These are phyloP conservation scores for Chrysolophus pictus DNA, from an alignment of 2,797 vertebrate species.

Conservation along the genomic window DNA sequence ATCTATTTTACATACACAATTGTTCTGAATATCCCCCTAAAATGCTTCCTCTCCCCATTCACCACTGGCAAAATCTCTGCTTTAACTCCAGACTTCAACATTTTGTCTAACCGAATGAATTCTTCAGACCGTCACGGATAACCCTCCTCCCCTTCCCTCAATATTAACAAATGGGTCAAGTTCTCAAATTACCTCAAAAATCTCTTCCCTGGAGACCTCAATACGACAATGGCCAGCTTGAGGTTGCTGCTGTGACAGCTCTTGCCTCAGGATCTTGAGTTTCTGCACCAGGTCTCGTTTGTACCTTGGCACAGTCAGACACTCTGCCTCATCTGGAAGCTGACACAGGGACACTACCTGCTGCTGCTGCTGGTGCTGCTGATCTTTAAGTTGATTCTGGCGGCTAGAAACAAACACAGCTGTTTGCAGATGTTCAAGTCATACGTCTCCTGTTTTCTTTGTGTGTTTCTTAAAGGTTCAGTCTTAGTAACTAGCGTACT, in stretches of 20 bases:
- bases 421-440: not conserved
- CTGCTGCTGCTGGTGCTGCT: conserved; percentile 82
- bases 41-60: not conserved
- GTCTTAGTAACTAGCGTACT: not conserved
- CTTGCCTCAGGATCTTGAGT: conserved; percentile 94
- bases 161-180: not conserved
- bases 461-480: not conserved
- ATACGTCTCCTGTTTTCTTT: not conserved
- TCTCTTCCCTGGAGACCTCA: conserved; percentile 97
- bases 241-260: conserved; percentile 96
- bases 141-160: not conserved
- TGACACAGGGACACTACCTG: conserved; percentile 87
- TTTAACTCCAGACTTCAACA: not conserved
- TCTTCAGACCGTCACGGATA: not conserved
- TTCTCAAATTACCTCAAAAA: conserved; percentile 90
- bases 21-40: not conserved
- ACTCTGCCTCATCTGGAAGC: conserved; percentile 91
- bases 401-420: conserved; percentile 79
- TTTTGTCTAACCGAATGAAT: not conserved
- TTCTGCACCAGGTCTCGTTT: conserved; percentile 98
- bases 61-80: not conserved
- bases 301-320: conserved; percentile 93
- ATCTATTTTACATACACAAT: not conserved
- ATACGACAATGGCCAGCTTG: conserved; percentile 98
- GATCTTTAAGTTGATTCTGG: conserved; percentile 90